A percentile compares a stretch with the other conserved stretches of the same genome.
Conservation (phyloP, 2,888 invertebrate species). For the Ligdia adustata region DNA sequence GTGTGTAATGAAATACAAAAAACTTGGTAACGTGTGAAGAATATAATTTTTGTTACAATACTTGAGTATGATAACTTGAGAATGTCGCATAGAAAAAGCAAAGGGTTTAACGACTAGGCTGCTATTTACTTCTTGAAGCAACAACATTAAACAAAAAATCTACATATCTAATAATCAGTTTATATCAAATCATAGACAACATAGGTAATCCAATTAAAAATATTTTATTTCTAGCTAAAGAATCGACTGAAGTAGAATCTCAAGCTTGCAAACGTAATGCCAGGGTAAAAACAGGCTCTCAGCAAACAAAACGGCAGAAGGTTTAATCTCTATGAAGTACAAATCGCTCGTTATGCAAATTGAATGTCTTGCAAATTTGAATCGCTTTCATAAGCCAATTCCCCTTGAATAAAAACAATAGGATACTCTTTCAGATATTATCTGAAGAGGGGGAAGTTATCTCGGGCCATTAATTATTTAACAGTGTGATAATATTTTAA, state of each 20-base stretch:
- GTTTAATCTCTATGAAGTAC: constrained; percentile 74
- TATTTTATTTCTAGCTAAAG: constrained; percentile 46
- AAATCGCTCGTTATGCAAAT: constrained; percentile 82
- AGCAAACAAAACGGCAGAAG: constrained; percentile 60
- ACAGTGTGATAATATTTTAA: constrained; percentile 26
- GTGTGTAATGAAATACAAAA: too few relatives aligned
- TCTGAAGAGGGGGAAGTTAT: constrained; percentile 53
- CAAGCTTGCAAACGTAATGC: constrained; percentile 53
- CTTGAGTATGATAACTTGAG: too few relatives aligned
- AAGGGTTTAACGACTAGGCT: too few relatives aligned
- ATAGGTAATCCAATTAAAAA: constrained; percentile 23
- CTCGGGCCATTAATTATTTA: constrained; percentile 56
- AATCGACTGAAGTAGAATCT: constrained; percentile 43
- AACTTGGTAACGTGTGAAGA: too few relatives aligned
- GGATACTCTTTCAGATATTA: constrained; percentile 65
- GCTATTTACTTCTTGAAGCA: too few relatives aligned
- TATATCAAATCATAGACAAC: too few relatives aligned
- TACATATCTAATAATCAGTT: too few relatives aligned
- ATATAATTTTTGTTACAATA: too few relatives aligned
- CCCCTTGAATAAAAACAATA: constrained; percentile 74
- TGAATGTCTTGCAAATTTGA: constrained; percentile 79
- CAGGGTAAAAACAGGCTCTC: constrained; percentile 54
- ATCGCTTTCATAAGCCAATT: constrained; percentile 79
- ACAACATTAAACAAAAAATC: too few relatives aligned
- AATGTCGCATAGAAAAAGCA: too few relatives aligned